phyloP scores from a whole-genome alignment of 1,140 invertebrate species.

The Bombus pyrosoma region DNA sequence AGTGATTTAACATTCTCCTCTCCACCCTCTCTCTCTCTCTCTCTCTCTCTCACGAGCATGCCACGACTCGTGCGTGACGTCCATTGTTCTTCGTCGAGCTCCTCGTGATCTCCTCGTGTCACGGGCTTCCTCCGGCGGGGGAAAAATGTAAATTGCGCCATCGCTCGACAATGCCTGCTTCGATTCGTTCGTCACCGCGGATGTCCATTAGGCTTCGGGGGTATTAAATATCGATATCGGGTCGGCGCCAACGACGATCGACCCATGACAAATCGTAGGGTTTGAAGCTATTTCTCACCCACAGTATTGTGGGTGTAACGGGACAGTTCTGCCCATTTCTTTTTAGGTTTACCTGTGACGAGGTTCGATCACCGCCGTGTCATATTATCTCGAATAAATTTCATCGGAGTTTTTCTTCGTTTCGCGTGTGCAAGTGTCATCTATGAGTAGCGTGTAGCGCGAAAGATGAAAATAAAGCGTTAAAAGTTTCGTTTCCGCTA shows the following conservation, averaged over 20 bases:
- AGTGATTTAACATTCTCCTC: conserved; percentile 75
- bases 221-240: conserved; percentile 29
- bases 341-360: neutral
- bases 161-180: conserved; percentile 24
- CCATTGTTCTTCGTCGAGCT: conserved; percentile 79
- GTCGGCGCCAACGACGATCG: neutral
- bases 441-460: neutral
- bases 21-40: neutral
- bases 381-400: neutral
- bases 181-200: conserved; percentile 43
- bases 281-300: neutral
- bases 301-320: neutral
- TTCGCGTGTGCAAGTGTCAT: neutral
- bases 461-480: neutral
- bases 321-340: no score
- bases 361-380: neutral
- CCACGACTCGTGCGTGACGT: conserved; percentile 74
- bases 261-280: neutral
- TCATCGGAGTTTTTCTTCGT: neutral
- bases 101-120: conserved; percentile 73
- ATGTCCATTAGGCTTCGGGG: conserved; percentile 29
- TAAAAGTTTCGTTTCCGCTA: neutral
- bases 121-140: conserved; percentile 57
- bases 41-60: neutral
- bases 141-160: conserved; percentile 40